Conservation (phyloP, 2,888 invertebrate species). For the Penaeus monodon region DNA sequence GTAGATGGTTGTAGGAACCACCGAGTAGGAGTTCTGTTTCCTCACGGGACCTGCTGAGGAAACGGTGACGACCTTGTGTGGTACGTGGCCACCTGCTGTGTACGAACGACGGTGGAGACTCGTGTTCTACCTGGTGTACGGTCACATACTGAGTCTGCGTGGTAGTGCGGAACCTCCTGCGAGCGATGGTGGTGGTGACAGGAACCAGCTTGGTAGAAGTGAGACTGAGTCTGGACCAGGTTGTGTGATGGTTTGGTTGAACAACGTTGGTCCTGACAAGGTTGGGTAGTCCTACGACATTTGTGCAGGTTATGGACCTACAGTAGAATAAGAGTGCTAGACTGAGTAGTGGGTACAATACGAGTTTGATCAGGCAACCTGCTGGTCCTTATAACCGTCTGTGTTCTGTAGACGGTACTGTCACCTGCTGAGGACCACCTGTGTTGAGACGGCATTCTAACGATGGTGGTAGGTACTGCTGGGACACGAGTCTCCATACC, state of each 20-base stretch:
- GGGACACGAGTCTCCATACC: conserved; percentile 36
- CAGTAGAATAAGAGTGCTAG: conserved; percentile 56
- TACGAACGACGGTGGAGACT: conserved; percentile 41
- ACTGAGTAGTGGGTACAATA: conserved; percentile 53
- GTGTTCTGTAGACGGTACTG: conserved; percentile 53
- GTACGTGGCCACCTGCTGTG: conserved; percentile 58
- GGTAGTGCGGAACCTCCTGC: conserved; percentile 36
- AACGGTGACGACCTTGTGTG: conserved; percentile 49
- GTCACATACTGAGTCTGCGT: conserved; percentile 57
- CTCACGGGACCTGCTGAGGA: conserved; percentile 49
- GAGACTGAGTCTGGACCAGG: conserved; percentile 52
- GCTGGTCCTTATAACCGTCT: conserved; percentile 51
- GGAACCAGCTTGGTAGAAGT: conserved; percentile 52
- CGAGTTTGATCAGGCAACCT: conserved; percentile 53
- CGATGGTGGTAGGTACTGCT: conserved; percentile 48
- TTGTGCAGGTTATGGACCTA: conserved; percentile 41
- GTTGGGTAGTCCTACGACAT: conserved; percentile 41
- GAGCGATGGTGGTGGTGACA: conserved; percentile 57
- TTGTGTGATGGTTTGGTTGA: conserved; percentile 50
- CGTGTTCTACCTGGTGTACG: conserved; percentile 50
- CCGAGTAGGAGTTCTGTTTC: conserved; percentile 43
- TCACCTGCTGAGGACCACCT: conserved; percentile 54
- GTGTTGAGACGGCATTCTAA: conserved; percentile 50
- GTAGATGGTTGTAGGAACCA: conserved; percentile 57
- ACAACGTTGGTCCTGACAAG: conserved; percentile 55